Evolutionary conservation across 1,140 invertebrate genomes (phyloP).

Genomic region (Drosophila paulistorum): DNA sequence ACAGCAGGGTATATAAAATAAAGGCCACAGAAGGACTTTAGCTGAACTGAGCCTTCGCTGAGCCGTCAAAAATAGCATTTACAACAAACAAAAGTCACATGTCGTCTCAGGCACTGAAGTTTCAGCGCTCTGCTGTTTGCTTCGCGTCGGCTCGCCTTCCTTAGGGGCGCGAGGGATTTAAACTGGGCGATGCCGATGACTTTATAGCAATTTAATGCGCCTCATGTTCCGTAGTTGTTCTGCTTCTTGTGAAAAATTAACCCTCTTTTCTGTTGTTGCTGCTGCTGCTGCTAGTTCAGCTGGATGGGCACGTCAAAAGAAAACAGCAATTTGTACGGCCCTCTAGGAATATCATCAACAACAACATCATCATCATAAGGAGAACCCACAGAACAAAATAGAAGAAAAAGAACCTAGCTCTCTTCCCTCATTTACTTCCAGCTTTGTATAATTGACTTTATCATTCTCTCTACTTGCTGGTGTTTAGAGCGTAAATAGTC

Average conservation of each 20-base stretch:
- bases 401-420: constrained; percentile 4
- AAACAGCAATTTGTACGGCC: constrained; percentile 60
- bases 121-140: not conserved
- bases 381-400: not conserved
- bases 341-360: constrained; percentile 53
- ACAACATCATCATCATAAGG: constrained; percentile 17
- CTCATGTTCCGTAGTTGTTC: constrained; percentile 30
- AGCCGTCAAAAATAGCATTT: constrained; percentile 71
- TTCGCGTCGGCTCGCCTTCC: constrained; percentile 44
- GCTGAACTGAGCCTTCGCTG: constrained; percentile 25
- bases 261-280: constrained; percentile 33
- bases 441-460: not conserved
- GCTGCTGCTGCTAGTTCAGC: not conserved
- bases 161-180: constrained; percentile 29
- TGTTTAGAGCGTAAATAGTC: not conserved
- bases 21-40: not conserved
- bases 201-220: constrained; percentile 79
- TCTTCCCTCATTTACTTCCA: constrained; percentile 38
- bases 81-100: constrained; percentile 73
- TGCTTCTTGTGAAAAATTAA: constrained; percentile 67
- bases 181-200: constrained; percentile 42
- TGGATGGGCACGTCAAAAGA: constrained; percentile 22
- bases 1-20: not conserved
- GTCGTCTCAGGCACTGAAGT: constrained; percentile 32
- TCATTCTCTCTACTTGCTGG: not conserved